These are phyloP conservation scores for Ptilodon capucinus DNA, from an alignment of 2,888 invertebrate genomes.

Conservation along the genomic window DNA sequence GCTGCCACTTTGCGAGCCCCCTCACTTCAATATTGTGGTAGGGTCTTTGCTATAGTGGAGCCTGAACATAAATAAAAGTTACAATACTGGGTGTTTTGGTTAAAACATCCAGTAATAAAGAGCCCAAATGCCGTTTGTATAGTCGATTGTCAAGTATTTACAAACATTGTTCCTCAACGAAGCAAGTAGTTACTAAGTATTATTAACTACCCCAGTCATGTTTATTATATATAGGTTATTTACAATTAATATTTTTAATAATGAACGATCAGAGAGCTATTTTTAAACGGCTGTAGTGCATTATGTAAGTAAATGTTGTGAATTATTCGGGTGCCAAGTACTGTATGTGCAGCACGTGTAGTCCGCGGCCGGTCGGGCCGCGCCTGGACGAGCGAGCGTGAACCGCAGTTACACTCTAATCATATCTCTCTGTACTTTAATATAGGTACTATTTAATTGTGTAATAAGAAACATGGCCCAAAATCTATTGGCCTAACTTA, in stretches of 20 bases:
- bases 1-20: too few relatives aligned
- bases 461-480: conserved; percentile 29
- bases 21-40: too few relatives aligned
- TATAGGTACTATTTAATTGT: conserved; percentile 21
- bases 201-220: too few relatives aligned
- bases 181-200: too few relatives aligned
- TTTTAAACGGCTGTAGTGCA: conserved; percentile 51
- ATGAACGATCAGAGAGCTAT: conserved; percentile 51
- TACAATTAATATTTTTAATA: conserved; percentile 12
- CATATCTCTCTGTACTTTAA: conserved; percentile 42
- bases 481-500: conserved; percentile 36
- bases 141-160: too few relatives aligned
- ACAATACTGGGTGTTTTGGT: too few relatives aligned
- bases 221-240: too few relatives aligned
- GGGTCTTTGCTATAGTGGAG: too few relatives aligned
- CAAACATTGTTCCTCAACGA: too few relatives aligned
- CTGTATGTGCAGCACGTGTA: conserved; percentile 31
- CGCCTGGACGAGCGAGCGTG: conserved; percentile 2
- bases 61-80: too few relatives aligned
- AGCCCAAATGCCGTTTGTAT: too few relatives aligned
- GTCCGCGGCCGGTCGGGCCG: conserved; percentile 2
- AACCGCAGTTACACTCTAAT: conserved; percentile 15
- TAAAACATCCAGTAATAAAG: too few relatives aligned
- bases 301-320: conserved; percentile 37
- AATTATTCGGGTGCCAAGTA: conserved; percentile 36